These are phyloP conservation scores for Potorous gilbertii DNA, from an alignment of 2,797 vertebrate species.

Conservation along the genomic window DNA sequence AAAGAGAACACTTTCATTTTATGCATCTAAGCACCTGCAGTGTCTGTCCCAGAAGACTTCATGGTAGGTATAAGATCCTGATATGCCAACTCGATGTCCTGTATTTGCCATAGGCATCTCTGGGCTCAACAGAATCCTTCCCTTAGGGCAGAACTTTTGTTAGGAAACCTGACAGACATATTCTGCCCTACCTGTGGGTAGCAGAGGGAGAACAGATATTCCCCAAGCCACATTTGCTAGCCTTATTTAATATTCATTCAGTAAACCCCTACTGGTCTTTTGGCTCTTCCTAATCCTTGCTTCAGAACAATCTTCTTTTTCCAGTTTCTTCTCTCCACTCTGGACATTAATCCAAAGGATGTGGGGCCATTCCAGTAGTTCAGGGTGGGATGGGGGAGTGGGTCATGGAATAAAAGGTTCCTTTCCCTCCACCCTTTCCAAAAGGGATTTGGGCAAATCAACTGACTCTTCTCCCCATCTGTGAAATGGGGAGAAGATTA, in stretches of 20 bases:
- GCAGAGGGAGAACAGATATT: not conserved
- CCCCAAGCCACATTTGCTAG: not conserved
- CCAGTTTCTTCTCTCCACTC: not conserved
- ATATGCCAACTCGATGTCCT: not conserved
- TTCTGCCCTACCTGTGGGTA: not conserved
- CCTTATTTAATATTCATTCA: not conserved
- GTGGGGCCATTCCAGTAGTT: not conserved
- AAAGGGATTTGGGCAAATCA: constrained; percentile 6
- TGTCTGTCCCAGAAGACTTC: not conserved
- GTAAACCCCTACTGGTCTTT: not conserved
- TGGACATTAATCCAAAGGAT: not conserved
- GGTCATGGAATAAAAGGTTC: not conserved
- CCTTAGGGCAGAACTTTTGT: not conserved
- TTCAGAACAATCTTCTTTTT: accelerated
- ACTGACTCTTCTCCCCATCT: not conserved
- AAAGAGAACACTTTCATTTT: not conserved
- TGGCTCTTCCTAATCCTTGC: not conserved
- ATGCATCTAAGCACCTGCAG: not conserved
- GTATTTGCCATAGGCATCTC: not conserved
- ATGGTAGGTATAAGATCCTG: not conserved
- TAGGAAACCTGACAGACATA: not conserved
- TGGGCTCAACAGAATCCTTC: not conserved
- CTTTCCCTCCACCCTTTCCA: not conserved
- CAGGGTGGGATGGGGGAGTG: too few species aligned
- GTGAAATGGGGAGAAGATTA: not conserved